These are phyloP conservation scores for Magallana nippona DNA, from an alignment of 2,888 invertebrate species.

Conservation along the genomic window DNA sequence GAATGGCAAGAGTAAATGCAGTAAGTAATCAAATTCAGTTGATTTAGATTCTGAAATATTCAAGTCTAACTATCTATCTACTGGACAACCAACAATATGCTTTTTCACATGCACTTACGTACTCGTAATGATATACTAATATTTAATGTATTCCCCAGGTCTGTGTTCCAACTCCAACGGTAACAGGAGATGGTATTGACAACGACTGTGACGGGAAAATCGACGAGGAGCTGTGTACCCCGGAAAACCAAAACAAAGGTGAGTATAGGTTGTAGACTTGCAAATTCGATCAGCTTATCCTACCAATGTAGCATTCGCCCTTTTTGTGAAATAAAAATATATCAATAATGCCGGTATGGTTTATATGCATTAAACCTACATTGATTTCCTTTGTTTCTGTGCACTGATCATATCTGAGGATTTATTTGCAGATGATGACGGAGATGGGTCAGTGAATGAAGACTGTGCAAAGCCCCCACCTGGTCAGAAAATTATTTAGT, in stretches of 20 bases:
- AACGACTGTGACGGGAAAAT: conserved; percentile 61
- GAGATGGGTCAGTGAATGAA: conserved; percentile 53
- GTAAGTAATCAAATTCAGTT: conserved; percentile 46
- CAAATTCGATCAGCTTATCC: no score
- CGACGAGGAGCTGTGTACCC: conserved; percentile 60
- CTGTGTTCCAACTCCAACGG: conserved; percentile 43
- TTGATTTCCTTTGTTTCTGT: no score
- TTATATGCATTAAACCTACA: no score
- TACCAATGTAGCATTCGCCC: no score
- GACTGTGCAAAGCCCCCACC: conserved; percentile 54
- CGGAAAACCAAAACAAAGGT: conserved; percentile 47
- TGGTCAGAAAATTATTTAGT: background rate
- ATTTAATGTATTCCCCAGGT: background rate
- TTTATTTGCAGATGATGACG: conserved; percentile 55
- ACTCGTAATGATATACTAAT: background rate
- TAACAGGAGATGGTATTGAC: conserved; percentile 59
- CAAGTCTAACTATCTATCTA: no score
- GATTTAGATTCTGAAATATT: no score
- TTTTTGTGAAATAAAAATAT: no score
- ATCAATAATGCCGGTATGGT: no score
- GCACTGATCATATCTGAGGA: no score
- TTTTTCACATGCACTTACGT: no score
- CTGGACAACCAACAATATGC: no score
- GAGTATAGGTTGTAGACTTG: background rate
- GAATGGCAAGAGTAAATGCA: conserved; percentile 59